A percentile compares a stretch with the other conserved stretches of the same genome.
These are phyloP conservation scores for Diloba caeruleocephala DNA, from an alignment of 2,888 invertebrate species.

Conservation along the genomic window DNA sequence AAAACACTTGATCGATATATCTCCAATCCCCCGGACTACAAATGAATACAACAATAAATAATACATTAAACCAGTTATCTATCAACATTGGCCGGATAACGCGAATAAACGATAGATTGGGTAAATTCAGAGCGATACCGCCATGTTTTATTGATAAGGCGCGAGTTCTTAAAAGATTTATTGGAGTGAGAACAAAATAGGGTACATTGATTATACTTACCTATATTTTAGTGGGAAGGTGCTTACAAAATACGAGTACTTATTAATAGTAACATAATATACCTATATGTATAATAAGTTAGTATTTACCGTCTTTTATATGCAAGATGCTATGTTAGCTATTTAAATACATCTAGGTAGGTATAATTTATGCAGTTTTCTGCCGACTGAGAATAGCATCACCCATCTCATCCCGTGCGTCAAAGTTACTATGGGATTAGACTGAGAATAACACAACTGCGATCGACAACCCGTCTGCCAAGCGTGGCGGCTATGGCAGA, in stretches of 20 bases:
- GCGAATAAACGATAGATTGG: conserved; percentile 51
- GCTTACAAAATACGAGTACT: neutral
- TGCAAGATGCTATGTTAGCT: too few species aligned
- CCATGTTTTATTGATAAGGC: conserved; percentile 68
- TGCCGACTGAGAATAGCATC: too few species aligned
- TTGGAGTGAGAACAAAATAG: conserved; percentile 33
- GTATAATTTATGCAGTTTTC: too few species aligned
- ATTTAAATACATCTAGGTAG: too few species aligned
- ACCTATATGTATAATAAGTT: too few species aligned
- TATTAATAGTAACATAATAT: too few species aligned
- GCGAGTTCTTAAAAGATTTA: conserved; percentile 62
- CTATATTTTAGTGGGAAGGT: conserved; percentile 17
- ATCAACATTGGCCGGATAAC: conserved; percentile 44
- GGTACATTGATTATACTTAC: conserved; percentile 41
- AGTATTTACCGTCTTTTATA: too few species aligned
- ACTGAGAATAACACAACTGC: too few species aligned
- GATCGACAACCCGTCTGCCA: too few species aligned
- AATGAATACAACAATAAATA: conserved; percentile 51
- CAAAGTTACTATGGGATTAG: too few species aligned
- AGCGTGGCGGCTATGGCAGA: too few species aligned
- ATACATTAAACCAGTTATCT: conserved; percentile 46
- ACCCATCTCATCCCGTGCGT: too few species aligned
- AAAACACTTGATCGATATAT: conserved; percentile 13
- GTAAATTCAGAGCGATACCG: conserved; percentile 42
- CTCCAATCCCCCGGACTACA: conserved; percentile 5